Evolutionary conservation across 2,888 invertebrate species (phyloP).

Genomic region (Lumbricus terrestris): DNA sequence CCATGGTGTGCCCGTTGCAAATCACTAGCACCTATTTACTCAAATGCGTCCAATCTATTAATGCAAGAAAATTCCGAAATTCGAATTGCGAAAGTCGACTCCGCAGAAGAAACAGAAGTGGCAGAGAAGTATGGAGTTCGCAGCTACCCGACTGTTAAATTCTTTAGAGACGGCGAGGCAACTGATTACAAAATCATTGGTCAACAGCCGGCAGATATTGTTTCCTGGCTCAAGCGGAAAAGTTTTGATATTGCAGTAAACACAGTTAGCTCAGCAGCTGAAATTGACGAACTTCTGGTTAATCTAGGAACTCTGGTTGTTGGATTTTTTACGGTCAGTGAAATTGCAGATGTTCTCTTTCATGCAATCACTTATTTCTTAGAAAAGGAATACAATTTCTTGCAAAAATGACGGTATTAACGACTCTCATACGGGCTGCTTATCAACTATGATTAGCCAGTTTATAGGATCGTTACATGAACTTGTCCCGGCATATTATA

Average conservation of each 20-base stretch:
- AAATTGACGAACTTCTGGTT: not conserved
- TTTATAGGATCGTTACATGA: too few relatives aligned
- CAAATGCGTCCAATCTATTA: not conserved
- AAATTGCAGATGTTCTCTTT: too few relatives aligned
- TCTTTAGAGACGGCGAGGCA: not conserved
- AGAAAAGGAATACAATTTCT: too few relatives aligned
- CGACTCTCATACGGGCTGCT: too few relatives aligned
- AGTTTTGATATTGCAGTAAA: not conserved
- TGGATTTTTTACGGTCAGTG: not conserved
- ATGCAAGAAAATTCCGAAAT: not conserved
- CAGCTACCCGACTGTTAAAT: constrained; percentile 4
- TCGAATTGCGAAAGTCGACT: not conserved
- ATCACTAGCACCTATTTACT: not conserved
- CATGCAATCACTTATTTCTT: too few relatives aligned
- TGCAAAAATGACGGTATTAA: too few relatives aligned
- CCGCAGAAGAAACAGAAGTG: not conserved
- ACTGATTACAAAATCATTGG: not conserved
- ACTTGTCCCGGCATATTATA: too few relatives aligned
- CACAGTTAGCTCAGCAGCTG: not conserved
- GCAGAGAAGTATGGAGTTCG: constrained; percentile 14
- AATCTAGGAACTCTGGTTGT: not conserved
- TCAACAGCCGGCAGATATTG: not conserved
- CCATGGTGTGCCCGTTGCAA: constrained; percentile 15
- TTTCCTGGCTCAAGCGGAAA: not conserved
- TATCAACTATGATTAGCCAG: too few relatives aligned